A percentile compares a stretch with the other conserved stretches of the same genome.
Evolutionary conservation across 2,888 invertebrate genomes (phyloP).

Genomic region (Philonicus albiceps): DNA sequence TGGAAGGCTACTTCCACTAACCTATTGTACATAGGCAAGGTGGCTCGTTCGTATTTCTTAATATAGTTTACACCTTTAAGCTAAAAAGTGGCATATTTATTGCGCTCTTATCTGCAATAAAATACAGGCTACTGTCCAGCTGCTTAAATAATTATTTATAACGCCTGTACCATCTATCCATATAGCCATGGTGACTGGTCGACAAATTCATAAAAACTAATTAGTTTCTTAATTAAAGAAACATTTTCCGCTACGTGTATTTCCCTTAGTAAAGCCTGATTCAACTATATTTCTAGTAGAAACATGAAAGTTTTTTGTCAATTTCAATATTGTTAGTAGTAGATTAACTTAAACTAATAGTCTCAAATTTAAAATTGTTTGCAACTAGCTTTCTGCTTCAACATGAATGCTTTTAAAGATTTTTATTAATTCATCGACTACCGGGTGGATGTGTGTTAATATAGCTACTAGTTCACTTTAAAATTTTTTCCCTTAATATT

Average conservation of each 20-base stretch:
- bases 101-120: not conserved
- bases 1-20: not conserved
- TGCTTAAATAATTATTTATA: not conserved
- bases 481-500: too few species aligned
- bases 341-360: too few species aligned
- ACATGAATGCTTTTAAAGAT: too few species aligned
- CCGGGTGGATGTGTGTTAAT: too few species aligned
- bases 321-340: too few species aligned
- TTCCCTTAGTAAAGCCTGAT: too few species aligned
- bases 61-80: not conserved
- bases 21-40: not conserved
- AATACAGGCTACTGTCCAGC: not conserved
- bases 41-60: not conserved
- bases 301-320: too few species aligned
- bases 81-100: constrained; percentile 1
- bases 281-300: too few species aligned
- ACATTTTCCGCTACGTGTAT: not conserved
- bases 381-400: too few species aligned
- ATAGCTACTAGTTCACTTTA: too few species aligned
- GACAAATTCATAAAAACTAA: not conserved
- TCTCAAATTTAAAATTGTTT: too few species aligned
- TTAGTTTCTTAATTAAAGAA: not conserved
- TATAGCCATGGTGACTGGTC: not conserved
- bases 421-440: too few species aligned
- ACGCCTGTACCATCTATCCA: not conserved